Base-by-base conservation (phyloP, 2,797 vertebrate genomes). In the Megalops cyprinoides region DNA sequence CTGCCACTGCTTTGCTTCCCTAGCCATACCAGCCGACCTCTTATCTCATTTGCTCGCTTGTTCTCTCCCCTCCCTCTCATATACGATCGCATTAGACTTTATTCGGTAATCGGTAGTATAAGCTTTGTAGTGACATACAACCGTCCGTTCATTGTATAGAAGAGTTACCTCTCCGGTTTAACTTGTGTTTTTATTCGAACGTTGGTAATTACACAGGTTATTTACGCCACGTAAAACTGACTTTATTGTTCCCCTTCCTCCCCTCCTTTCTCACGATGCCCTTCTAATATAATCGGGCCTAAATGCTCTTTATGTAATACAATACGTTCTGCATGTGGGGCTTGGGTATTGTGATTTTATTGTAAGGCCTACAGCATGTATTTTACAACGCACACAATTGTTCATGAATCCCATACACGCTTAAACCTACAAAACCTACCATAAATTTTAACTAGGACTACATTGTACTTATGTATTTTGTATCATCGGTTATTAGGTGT, bases 41-140 rank as follows among this genome's bases (percentile, higher is more conserved):
- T 91, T 91, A 91, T 94, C 92, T 88, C 82, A 78, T 67, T 80
- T 81, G 80, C 81, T 89, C 83, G 75, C 87, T 89, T 89, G 89
- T 88, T 91, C 89, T 84, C 88, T 87, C 87, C 85, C 82, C 78
- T 79, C 82, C 81, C 86, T 86, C 74, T 77, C 60, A 83, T 73
- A 67, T 60, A 53, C 75, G 60, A 71, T 55, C 49, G 48, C 77
- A 82, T 82, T 79, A 74, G 49, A 48, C 67, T 53, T 44, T 74
- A 46, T 79, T 60, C 28, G 7, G 37, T 53, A 51, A 37, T 80
- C 69, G 28, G 71, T 25, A 15, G 71, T 46, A 80, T 74, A 15
- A 62, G 34, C 20, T 71, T 44, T 42, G 42, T 69, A 15, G 10
- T 25, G 42, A 71, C 62, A 9, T 20, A 18, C 18, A 18, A 44